These are phyloP conservation scores for Reticulitermes speratus DNA, from an alignment of 1,140 invertebrate species.

Conservation along the genomic window DNA sequence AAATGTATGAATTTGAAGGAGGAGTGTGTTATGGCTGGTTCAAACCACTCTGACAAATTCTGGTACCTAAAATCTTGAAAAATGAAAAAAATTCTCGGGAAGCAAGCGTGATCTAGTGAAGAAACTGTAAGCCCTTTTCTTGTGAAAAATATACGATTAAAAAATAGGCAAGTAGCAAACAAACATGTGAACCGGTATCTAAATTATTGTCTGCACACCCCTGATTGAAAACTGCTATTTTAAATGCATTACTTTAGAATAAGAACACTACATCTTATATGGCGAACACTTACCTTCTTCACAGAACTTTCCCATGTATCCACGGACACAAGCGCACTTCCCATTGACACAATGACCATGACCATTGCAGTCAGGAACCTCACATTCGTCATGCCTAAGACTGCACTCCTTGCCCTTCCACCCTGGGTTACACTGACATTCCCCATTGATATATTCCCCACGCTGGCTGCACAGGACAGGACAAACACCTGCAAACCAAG, in stretches of 20 bases:
- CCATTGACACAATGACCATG: conserved; percentile 94
- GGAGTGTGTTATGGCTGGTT: background rate
- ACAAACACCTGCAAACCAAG: conserved; percentile 72
- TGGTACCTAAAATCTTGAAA: background rate
- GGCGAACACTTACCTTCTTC: conserved; percentile 64
- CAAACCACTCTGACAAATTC: background rate
- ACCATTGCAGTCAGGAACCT: conserved; percentile 91
- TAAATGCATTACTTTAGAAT: no score
- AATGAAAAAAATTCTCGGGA: no score
- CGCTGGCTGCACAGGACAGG: conserved; percentile 93
- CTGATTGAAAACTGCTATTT: background rate
- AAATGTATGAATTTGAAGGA: background rate
- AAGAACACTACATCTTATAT: no score
- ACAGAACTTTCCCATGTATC: conserved; percentile 91
- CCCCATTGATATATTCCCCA: conserved; percentile 94
- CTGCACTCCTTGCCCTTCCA: conserved; percentile 97
- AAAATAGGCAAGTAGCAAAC: background rate
- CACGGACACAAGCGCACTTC: conserved; percentile 88
- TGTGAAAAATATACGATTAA: background rate
- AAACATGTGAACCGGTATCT: background rate
- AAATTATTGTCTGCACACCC: background rate
- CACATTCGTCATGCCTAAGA: conserved; percentile 87
- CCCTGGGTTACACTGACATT: conserved; percentile 94
- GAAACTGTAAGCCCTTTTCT: no score
- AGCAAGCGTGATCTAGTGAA: no score